Evolutionary conservation across 2,113 vertebrate species (phyloP), one percentile per base, ranked within the genome.

Genomic region (Aphelocoma coerulescens): DNA sequence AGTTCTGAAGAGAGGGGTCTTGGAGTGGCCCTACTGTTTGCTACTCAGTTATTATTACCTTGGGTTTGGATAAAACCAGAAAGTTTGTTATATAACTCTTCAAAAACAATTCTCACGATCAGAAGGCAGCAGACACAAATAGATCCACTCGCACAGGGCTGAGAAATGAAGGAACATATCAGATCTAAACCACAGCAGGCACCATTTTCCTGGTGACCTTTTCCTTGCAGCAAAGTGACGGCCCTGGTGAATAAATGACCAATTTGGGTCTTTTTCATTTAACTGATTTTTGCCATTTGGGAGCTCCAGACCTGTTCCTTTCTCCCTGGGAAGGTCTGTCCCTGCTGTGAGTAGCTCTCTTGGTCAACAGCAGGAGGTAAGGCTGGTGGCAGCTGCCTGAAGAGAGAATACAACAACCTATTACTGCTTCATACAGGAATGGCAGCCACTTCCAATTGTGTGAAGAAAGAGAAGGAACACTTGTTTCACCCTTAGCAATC

Each of bases 141-240:
- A 87, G 91, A 94, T 88, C 88, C n/a, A 75, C 62, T 87, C 80
- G 59, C 69, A 93, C 44, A 72, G 80, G 65, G 88, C 66, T 89
- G 66, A 95, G 80, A 95, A 94, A 89, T 62, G 95, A 92, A 91
- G 92, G 86, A 89, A 89, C 83, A 76, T 32, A 81, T 87, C 73
- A 85, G 93, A 95, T 84, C 92, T 92, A 84, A 96, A 92, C 83
- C 90, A 92, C 88, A 95, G 96, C 92, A 93, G 88, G 95, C n/a
- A 89, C 32, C 32, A 41, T 67, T 86, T 91, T 84, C 90, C 77
- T 84, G 57, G 79, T 84, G 85, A 89, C 79, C 85, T 94, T 92
- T 78, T 78, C 73, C 87, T 87, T 91, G 76, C 58, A 87, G 86
- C 37, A 62, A 89, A 95, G 76, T 1, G 1, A 89, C 54, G 83